Evolutionary conservation across 1,140 invertebrate species (phyloP).

Genomic region (Drosophila nigromelanica): DNA sequence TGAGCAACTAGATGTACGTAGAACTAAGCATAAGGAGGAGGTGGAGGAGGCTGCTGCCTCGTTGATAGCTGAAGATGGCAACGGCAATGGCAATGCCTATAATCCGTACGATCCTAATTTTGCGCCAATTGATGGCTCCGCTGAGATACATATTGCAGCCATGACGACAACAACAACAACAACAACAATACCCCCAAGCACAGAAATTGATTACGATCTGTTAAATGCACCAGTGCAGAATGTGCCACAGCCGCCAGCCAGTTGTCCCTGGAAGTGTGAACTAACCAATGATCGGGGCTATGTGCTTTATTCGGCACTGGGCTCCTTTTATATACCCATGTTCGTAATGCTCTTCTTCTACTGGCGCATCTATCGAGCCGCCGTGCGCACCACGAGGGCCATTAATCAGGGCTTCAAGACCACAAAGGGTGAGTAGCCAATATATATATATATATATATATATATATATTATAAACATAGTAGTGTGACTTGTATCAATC

Average conservation of each 20-base stretch:
- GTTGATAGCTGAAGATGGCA: constrained; percentile 15
- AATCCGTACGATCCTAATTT: constrained; percentile 77
- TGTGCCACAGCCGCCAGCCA: constrained; percentile 78
- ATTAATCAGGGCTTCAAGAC: constrained; percentile 95
- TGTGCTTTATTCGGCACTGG: constrained; percentile 95
- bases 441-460: no score
- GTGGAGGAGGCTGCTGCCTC: constrained; percentile 27
- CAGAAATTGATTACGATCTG: constrained; percentile 58
- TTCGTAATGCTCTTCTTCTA: constrained; percentile 97
- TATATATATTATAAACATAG: neutral
- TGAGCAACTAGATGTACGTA: constrained; percentile 71
- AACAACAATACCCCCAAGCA: constrained; percentile 22
- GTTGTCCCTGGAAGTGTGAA: constrained; percentile 94
- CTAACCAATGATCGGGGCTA: constrained; percentile 95
- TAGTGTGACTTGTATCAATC: constrained; percentile 15
- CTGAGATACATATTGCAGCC: constrained; percentile 57
- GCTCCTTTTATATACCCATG: constrained; percentile 96
- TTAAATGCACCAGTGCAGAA: constrained; percentile 44
- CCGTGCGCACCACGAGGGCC: constrained; percentile 87
- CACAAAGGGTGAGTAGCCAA: constrained; percentile 88
- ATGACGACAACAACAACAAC: constrained; percentile 41
- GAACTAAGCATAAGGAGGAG: constrained; percentile 61
- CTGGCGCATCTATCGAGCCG: constrained; percentile 93
- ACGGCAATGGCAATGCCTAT: constrained; percentile 54
- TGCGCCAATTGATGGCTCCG: constrained; percentile 63